phyloP scores from a whole-genome alignment of 1,140 invertebrate genomes.

The Drosophila setifemur region DNA sequence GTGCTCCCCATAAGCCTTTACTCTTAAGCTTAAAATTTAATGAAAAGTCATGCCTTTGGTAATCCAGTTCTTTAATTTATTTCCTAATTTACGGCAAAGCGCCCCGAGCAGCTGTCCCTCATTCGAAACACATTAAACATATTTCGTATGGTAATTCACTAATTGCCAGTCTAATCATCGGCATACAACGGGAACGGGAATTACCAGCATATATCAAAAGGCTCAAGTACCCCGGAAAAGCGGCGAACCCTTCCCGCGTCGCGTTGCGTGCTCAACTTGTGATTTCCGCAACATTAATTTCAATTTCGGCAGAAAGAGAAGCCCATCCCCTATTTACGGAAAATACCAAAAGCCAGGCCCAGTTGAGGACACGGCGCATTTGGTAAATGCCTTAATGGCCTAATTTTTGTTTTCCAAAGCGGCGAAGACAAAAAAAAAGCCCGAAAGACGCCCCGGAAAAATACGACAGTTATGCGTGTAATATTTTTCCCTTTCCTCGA shows the following conservation, averaged over 20 bases:
- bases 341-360: constrained; percentile 33
- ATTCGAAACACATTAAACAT: constrained; percentile 41
- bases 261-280: constrained; percentile 75
- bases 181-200: constrained; percentile 54
- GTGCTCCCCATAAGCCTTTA: no score
- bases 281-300: constrained; percentile 80
- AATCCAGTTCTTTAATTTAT: not conserved
- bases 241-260: constrained; percentile 48
- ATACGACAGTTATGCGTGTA: constrained; percentile 79
- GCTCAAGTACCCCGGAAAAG: constrained; percentile 46
- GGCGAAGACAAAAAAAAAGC: constrained; percentile 25
- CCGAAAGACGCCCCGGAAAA: constrained; percentile 12
- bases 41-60: no score
- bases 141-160: constrained; percentile 63
- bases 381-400: constrained; percentile 80
- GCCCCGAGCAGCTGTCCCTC: not conserved
- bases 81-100: not conserved
- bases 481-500: constrained; percentile 60
- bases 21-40: no score
- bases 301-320: constrained; percentile 68
- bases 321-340: constrained; percentile 5
- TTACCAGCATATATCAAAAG: constrained; percentile 71
- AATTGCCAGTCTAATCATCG: constrained; percentile 70
- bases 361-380: constrained; percentile 73
- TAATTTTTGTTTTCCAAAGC: constrained; percentile 72